These are phyloP conservation scores for Gadopsis marmoratus DNA, from an alignment of 2,797 vertebrate species.

Conservation along the genomic window DNA sequence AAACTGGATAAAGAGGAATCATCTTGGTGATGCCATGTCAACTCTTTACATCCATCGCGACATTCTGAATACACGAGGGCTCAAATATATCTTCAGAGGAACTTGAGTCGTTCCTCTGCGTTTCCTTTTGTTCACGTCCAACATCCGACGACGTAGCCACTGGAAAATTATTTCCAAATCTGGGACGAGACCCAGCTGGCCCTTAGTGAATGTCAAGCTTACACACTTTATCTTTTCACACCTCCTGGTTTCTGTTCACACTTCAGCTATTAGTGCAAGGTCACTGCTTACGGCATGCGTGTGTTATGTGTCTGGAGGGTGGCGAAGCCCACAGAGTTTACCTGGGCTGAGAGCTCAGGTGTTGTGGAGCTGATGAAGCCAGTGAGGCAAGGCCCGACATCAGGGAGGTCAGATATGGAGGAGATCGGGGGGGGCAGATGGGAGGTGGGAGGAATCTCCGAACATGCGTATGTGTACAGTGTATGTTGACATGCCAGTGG, in stretches of 20 bases:
- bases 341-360: slow-evolving; percentile 56
- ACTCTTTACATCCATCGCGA: slow-evolving; percentile 12
- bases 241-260: slow-evolving; percentile 69
- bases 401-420: slow-evolving; percentile 24
- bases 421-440: slow-evolving; percentile 16
- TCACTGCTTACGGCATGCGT: slow-evolving; percentile 34
- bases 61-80: slow-evolving; percentile 9
- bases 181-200: slow-evolving; percentile 70
- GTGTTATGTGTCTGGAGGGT: slow-evolving; percentile 33
- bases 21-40: slow-evolving; percentile 52
- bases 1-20: slow-evolving; percentile 56
- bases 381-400: slow-evolving; percentile 18
- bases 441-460: slow-evolving; percentile 7
- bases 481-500: slow-evolving; percentile 1
- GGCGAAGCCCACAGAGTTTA: slow-evolving; percentile 31
- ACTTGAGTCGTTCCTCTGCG: slow-evolving; percentile 32
- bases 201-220: slow-evolving; percentile 61
- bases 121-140: slow-evolving; percentile 39
- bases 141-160: not conserved
- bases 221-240: slow-evolving; percentile 68
- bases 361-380: slow-evolving; percentile 29
- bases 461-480: slow-evolving; percentile 10
- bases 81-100: slow-evolving; percentile 40
- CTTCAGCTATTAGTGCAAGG: slow-evolving; percentile 64
- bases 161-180: slow-evolving; percentile 66